phyloP scores from a whole-genome alignment of 2,888 invertebrate genomes.

The Bellardia pandia region DNA sequence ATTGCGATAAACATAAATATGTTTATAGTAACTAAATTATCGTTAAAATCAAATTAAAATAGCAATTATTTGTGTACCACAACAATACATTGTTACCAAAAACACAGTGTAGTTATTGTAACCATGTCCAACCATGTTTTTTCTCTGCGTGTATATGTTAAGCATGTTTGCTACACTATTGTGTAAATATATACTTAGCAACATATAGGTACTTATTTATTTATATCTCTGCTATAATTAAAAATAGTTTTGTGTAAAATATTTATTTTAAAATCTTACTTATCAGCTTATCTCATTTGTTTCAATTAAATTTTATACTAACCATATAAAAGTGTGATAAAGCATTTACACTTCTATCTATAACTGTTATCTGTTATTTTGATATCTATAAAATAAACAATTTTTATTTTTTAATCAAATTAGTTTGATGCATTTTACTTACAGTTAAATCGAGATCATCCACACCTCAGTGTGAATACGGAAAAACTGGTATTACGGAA shows the following conservation, averaged over 20 bases:
- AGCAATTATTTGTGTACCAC: too few species aligned
- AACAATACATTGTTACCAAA: too few species aligned
- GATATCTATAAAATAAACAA: not conserved
- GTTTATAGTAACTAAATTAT: too few species aligned
- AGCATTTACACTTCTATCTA: not conserved
- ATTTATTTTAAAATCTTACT: conserved; percentile 19
- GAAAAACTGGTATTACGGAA: conserved; percentile 56
- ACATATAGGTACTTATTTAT: too few species aligned
- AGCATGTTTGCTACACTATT: too few species aligned
- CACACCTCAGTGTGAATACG: conserved; percentile 52
- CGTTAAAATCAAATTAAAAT: too few species aligned
- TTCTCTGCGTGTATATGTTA: too few species aligned
- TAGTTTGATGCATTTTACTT: not conserved
- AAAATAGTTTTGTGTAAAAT: not conserved
- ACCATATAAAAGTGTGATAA: conserved; percentile 16
- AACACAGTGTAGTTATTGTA: too few species aligned
- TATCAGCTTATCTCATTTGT: conserved; percentile 48
- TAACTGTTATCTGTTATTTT: conserved; percentile 15
- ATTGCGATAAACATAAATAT: too few species aligned
- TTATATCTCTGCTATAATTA: too few species aligned
- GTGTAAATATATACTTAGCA: too few species aligned
- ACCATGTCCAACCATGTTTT: too few species aligned
- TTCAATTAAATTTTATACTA: conserved; percentile 22
- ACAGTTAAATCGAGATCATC: conserved; percentile 65
- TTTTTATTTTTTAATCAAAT: not conserved